Evolutionary conservation across 2,113 vertebrate species (phyloP), one percentile per base, ranked within the genome.

Genomic region (Notothenia rossii): DNA sequence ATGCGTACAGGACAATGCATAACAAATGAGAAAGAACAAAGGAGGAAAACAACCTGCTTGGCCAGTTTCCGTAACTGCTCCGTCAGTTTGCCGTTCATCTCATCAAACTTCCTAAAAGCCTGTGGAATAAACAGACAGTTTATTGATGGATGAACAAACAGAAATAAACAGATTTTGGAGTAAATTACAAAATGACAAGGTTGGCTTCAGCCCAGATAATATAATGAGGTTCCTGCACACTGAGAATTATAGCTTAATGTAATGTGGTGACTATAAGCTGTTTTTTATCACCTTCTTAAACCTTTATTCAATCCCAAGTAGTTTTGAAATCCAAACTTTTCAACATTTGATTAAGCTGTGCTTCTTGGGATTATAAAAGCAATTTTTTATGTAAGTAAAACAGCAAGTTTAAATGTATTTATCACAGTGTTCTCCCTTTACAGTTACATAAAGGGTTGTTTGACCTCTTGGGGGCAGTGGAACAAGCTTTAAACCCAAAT

Each of bases 31-130:
- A 43, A 33, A 33, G 2, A 53, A 17, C 20, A 4, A 29, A 40
- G 12, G 11, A 61, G 17, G 29, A 67, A 6, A 49, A 49, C 51
- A 20, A 96, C 96, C 91, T 98, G 97, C 78, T 96, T 98, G 0
- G 96, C 94, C 72, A 96, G 93, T 82, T 95, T 98, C 63, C 97
- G 94, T 4, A 99, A 91, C 87, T 98, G 97, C 66, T 99, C 97
- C 0, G 95, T 96, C 36, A 98, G 92, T 54, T 94, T 95, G 5
- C 93, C 95, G 2, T 96, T 96, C 64, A 96, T 94, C 63, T 97
- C 97, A 6, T 99, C 98, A 14, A 98, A 95, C 88, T 98, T 99
- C 77, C 96, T 88, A 61, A 98, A 99, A 2, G 97, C 98, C 94
- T 96, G 84, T 4, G 20, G 48, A n/a, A 60, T 0, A 75, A 75